Conservation (phyloP, 2,888 invertebrate genomes). For the Arge pagana region DNA sequence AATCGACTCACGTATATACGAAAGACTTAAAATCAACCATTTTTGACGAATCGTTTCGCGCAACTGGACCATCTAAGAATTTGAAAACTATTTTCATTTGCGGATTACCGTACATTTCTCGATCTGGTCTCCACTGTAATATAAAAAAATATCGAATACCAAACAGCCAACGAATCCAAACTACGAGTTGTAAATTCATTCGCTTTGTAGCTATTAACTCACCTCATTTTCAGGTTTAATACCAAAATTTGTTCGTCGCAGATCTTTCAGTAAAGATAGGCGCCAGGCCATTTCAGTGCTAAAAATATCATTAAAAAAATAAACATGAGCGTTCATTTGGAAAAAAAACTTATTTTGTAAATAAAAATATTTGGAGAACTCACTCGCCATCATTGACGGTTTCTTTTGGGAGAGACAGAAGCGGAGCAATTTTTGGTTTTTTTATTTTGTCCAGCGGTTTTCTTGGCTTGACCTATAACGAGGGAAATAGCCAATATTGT, state of each 20-base stretch:
- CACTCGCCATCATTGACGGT: not conserved
- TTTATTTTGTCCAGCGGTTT: not conserved
- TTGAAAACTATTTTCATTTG: constrained; percentile 26
- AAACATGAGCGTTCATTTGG: too few species aligned
- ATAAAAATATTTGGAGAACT: not conserved
- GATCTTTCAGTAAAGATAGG: constrained; percentile 24
- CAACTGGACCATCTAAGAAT: constrained; percentile 27
- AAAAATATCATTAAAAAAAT: too few species aligned
- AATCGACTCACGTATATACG: constrained; percentile 34
- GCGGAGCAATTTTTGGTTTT: too few species aligned
- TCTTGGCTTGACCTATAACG: not conserved
- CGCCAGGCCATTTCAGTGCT: constrained; percentile 13
- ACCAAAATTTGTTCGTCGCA: constrained; percentile 30
- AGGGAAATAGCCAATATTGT: not conserved
- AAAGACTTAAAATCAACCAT: constrained; percentile 28
- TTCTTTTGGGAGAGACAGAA: constrained; percentile 7
- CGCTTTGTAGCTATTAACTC: too few species aligned
- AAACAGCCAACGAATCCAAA: too few species aligned
- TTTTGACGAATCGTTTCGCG: constrained; percentile 15
- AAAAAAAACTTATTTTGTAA: too few species aligned
- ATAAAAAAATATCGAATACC: too few species aligned
- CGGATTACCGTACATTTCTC: constrained; percentile 30
- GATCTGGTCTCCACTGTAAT: constrained; percentile 33
- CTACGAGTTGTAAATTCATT: too few species aligned
- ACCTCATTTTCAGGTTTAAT: constrained; percentile 29